Base-by-base conservation (phyloP, 2,888 invertebrate genomes). In the Alitta virens region DNA sequence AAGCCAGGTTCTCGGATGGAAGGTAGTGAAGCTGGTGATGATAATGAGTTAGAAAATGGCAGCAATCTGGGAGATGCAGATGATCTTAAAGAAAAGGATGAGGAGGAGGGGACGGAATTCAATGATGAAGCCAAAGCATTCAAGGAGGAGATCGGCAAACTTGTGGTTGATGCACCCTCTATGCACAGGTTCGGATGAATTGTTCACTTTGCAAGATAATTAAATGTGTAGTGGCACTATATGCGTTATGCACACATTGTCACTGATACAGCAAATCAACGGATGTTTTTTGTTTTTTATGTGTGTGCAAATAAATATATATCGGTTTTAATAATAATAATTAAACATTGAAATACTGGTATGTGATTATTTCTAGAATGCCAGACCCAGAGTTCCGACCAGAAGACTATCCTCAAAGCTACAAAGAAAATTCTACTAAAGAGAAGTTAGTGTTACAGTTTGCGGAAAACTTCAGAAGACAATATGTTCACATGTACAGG, bases 401-500 rank as follows among this genome's bases (percentile, higher is more conserved):
- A 38, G 69, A 75, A 43, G 78, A 80, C 26, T 82, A 80, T 68
- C 78, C 79, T 50, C 66, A 74, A 26, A 77, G 75, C 12, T 83
- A 82, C 67, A 78, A 77, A 62, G 75, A 78, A 61, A 82, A 82
- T 64, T 63, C 73, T 18, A 74, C 75, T 18, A 81, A 80, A 68
- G 83, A 83, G 68, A 74, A 76, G 59, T 65, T 80, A 38, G 74
- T 80, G 1, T 67, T 82, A 38, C 74, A 77, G 58, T 82, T 77
- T 76, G 78, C 79, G 42, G 82, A 82, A 60, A 83, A 82, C 69
- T 83, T 82, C 68, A 63, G 79, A n/a, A 66, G 78, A 24, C 83
- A 83, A 67, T 83, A 81, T 75, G 75, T 78, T 12, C 79, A 81
- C 66, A 69, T 83, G 23, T 82, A 83, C 64, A 61, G 78, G 33